A percentile compares a stretch with the other conserved stretches of the same genome.
Evolutionary conservation across 2,888 invertebrate genomes (phyloP).

Genomic region (Pseudococcus longispinus): DNA sequence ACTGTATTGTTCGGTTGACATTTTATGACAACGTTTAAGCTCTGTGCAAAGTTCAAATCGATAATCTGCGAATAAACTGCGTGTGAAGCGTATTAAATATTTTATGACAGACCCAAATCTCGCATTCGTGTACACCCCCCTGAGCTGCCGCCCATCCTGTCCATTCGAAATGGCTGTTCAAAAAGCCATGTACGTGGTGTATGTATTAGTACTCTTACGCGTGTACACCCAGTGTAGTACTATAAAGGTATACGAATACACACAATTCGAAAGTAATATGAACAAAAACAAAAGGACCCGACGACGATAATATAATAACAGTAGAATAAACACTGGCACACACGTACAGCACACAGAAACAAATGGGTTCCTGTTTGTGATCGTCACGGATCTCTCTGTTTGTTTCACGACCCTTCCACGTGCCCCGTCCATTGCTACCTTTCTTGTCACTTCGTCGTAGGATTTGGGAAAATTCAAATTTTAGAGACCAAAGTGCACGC

Average conservation of each 20-base stretch:
- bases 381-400: no score
- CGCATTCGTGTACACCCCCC: neutral
- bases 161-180: neutral
- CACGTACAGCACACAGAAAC: no score
- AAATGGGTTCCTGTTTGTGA: no score
- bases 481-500: no score
- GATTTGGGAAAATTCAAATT: no score
- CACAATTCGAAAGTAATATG: neutral
- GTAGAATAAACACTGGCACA: neutral
- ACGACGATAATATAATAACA: neutral
- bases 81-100: constrained; percentile 1
- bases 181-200: no score
- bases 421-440: no score
- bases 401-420: no score
- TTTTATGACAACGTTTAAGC: constrained; percentile 28
- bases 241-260: neutral
- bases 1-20: constrained; percentile 17
- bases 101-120: constrained; percentile 23
- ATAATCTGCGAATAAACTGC: constrained; percentile 34
- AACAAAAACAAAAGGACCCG: neutral
- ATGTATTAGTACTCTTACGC: no score
- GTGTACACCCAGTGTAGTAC: no score
- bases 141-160: neutral
- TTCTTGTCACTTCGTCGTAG: no score
- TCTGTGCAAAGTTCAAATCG: constrained; percentile 6